A percentile compares a stretch with the other conserved stretches of the same genome.
Evolutionary conservation across 1,140 invertebrate species (phyloP).

Genomic region (Drosophila albomicans): DNA sequence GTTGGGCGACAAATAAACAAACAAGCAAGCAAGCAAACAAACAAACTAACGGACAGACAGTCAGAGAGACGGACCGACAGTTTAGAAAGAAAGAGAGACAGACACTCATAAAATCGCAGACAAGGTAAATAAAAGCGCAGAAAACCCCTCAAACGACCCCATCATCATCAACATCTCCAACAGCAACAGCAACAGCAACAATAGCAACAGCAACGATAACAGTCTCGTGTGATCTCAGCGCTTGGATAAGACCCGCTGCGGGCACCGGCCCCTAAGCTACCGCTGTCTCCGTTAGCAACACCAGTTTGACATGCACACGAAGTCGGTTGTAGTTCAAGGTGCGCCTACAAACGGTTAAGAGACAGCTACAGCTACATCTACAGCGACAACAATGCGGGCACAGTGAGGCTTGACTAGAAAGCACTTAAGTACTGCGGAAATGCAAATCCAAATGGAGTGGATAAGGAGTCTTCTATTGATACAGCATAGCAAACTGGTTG

Average conservation of each 20-base stretch:
- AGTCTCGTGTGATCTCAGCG: slow-evolving; percentile 58
- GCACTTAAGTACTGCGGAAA: slow-evolving; percentile 1
- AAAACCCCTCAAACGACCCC: slow-evolving; percentile 37
- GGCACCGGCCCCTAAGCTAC: slow-evolving; percentile 14
- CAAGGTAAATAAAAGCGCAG: slow-evolving; percentile 71
- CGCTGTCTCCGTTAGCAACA: slow-evolving; percentile 38
- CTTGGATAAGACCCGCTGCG: slow-evolving; percentile 59
- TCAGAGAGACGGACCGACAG: neutral
- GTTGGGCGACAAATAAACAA: slow-evolving; percentile 31
- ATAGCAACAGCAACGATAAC: slow-evolving; percentile 17
- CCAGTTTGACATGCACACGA: slow-evolving; percentile 37
- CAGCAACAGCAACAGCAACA: slow-evolving; percentile 27
- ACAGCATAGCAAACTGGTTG: neutral
- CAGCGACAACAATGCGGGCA: slow-evolving; percentile 35
- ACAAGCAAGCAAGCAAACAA: slow-evolving; percentile 4
- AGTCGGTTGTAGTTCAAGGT: slow-evolving; percentile 72
- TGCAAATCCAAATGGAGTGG: neutral
- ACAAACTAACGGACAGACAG: slow-evolving; percentile 20
- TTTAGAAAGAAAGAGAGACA: slow-evolving; percentile 7
- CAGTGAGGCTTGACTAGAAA: slow-evolving; percentile 28
- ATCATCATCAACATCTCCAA: slow-evolving; percentile 17
- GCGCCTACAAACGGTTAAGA: slow-evolving; percentile 43
- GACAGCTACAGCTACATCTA: neutral
- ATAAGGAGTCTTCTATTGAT: neutral
- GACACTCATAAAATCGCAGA: slow-evolving; percentile 58